A percentile compares a stretch with the other conserved stretches of the same genome.
phyloP scores from a whole-genome alignment of 2,113 vertebrate genomes.

The Gnathonemus echidnorhynchus region DNA sequence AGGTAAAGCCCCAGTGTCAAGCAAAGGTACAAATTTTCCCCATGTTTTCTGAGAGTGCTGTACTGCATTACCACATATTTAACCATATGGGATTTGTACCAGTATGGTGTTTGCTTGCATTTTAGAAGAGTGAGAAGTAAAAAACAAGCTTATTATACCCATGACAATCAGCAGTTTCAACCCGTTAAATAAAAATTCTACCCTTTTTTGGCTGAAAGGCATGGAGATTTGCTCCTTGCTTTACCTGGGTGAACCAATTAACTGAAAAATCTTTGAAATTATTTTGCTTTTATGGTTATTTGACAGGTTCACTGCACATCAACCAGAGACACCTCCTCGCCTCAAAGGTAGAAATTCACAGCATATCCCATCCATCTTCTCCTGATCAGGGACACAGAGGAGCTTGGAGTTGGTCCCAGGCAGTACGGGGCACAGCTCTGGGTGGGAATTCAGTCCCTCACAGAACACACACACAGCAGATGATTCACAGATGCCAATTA shows the following conservation, averaged over 20 bases:
- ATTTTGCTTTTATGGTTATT: not conserved
- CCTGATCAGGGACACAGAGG: not conserved
- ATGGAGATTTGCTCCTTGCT: not conserved
- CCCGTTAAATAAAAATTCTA: not conserved
- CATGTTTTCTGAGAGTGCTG: not conserved
- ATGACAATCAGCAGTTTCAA: not conserved
- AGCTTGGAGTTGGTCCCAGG: not conserved
- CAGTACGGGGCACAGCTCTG: not conserved
- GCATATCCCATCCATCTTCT: not conserved
- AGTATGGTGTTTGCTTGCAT: not conserved
- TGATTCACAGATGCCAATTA: not conserved
- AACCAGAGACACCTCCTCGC: not conserved
- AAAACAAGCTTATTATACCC: not conserved
- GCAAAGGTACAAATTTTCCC: too few relatives aligned
- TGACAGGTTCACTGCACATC: not conserved
- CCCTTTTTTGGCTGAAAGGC: not conserved
- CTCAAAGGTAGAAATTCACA: not conserved
- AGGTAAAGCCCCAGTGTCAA: too few relatives aligned
- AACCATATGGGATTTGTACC: not conserved
- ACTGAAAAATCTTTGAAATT: not conserved
- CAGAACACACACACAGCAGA: not conserved
- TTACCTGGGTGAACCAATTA: not conserved
- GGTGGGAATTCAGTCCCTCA: not conserved
- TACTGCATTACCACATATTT: not conserved
- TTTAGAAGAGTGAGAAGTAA: not conserved